A percentile compares a stretch with the other conserved stretches of the same genome.
These are phyloP conservation scores for Cacatua alba DNA, from an alignment of 2,113 vertebrate genomes.

Conservation along the genomic window DNA sequence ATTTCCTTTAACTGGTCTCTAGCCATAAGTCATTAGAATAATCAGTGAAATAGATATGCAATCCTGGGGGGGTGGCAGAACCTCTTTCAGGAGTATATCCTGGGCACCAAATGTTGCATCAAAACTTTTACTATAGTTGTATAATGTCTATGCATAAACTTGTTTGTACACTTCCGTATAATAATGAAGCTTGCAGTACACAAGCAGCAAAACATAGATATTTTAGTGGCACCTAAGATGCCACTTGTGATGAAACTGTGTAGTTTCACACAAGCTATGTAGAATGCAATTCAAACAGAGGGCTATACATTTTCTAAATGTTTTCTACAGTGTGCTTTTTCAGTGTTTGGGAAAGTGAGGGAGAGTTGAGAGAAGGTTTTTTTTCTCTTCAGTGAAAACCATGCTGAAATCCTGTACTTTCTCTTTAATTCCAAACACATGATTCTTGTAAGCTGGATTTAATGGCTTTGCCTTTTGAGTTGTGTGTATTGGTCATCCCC, in stretches of 20 bases:
- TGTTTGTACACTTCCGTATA: background rate
- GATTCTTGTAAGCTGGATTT: conserved; percentile 36
- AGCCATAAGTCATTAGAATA: background rate
- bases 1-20: background rate
- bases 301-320: background rate
- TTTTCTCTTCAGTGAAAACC: background rate
- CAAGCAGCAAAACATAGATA: background rate
- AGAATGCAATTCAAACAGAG: background rate
- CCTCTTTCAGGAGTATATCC: rapidly evolving
- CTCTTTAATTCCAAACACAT: conserved; percentile 29
- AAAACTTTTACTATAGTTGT: background rate
- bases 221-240: background rate
- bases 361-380: background rate
- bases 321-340: background rate
- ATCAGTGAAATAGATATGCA: background rate
- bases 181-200: background rate
- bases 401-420: background rate
- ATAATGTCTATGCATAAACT: background rate
- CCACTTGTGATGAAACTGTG: too few relatives aligned
- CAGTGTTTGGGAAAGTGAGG: background rate
- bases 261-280: background rate
- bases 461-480: conserved; percentile 27
- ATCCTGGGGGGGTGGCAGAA: background rate
- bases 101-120: background rate
- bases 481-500: background rate